A percentile compares a stretch with the other conserved stretches of the same genome.
Conservation (phyloP, 2,888 invertebrate genomes). For the Drosophila subsilvestris region DNA sequence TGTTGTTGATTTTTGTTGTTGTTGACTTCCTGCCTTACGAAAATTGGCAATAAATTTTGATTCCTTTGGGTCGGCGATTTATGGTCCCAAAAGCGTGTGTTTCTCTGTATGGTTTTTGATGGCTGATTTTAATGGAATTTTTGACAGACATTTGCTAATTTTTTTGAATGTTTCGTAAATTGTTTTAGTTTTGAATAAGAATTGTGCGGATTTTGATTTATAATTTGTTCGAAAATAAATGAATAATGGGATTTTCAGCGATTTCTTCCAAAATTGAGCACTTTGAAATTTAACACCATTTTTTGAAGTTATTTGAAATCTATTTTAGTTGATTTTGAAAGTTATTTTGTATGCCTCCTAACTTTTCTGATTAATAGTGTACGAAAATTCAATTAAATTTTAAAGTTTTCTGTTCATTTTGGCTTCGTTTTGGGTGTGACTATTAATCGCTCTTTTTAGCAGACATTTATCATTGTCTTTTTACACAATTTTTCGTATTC, state of each 20-base stretch:
- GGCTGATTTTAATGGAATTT: neutral
- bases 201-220: neutral
- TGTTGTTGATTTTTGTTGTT: constrained; percentile 5
- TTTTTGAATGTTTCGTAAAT: neutral
- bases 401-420: neutral
- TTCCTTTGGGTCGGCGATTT: constrained; percentile 21
- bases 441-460: constrained; percentile 21
- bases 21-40: constrained; percentile 50
- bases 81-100: constrained; percentile 10
- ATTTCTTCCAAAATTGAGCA: no score
- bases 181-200: neutral
- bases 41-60: constrained; percentile 27
- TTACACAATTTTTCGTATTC: constrained; percentile 19
- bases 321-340: no score
- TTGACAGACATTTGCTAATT: neutral
- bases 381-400: neutral
- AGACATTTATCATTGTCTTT: constrained; percentile 26
- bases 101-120: constrained; percentile 9
- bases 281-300: no score
- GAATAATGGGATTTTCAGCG: no score
- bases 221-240: neutral
- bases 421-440: constrained; percentile 17
- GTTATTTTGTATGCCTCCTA: no score
- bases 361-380: neutral
- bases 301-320: no score